A percentile compares a stretch with the other conserved stretches of the same genome.
Conservation (phyloP, 2,888 invertebrate species). For the Dicranocentrus wangi region DNA sequence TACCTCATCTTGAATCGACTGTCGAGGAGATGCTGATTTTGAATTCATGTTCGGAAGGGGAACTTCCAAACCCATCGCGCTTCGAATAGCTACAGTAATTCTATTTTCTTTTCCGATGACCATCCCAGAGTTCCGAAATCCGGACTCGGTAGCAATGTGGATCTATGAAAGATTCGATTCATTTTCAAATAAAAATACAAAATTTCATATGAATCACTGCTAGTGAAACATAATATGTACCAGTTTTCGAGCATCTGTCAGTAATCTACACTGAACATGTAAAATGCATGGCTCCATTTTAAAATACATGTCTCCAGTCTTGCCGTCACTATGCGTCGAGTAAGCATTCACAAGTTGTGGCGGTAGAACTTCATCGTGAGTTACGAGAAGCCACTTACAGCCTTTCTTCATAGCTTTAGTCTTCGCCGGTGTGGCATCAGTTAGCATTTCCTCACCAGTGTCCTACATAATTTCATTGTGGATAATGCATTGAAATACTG, state of each 20-base stretch:
- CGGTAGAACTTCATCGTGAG: slow-evolving; percentile 67
- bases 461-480: too few relatives aligned
- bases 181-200: too few relatives aligned
- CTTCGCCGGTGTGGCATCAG: background rate
- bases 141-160: slow-evolving; percentile 69
- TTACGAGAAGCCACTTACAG: slow-evolving; percentile 70
- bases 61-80: slow-evolving; percentile 70
- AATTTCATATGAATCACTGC: too few relatives aligned
- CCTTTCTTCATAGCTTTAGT: slow-evolving; percentile 65
- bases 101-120: slow-evolving; percentile 71
- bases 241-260: slow-evolving; percentile 68
- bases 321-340: slow-evolving; percentile 20
- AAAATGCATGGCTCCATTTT: slow-evolving; percentile 72
- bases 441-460: background rate
- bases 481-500: too few relatives aligned
- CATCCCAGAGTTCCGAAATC: slow-evolving; percentile 73
- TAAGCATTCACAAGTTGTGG: slow-evolving; percentile 61
- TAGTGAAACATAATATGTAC: slow-evolving; percentile 45
- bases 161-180: too few relatives aligned
- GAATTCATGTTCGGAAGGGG: too few relatives aligned
- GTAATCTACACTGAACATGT: slow-evolving; percentile 69
- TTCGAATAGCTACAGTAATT: slow-evolving; percentile 72
- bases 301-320: slow-evolving; percentile 28
- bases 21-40: too few relatives aligned
- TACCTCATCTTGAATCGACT: too few relatives aligned